Evolutionary conservation across 2,113 vertebrate species (phyloP).

Genomic region (Brienomyrus longianalis): DNA sequence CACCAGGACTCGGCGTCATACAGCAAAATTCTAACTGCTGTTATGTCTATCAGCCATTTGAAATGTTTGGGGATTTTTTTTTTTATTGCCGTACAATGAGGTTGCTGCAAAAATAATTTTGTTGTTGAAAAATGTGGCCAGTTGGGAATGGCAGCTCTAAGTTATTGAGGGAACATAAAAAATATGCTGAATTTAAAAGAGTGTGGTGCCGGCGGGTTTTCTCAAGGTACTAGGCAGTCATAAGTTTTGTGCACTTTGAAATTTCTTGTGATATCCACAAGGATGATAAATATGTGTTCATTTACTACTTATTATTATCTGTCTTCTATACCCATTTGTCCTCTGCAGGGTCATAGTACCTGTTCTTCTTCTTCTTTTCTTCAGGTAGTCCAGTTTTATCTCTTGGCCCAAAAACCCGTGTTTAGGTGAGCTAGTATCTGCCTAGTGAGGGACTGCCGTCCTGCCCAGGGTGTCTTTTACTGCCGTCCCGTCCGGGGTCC

Average conservation of each 20-base stretch:
- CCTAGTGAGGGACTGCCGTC: background rate
- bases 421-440: background rate
- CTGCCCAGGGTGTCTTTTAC: no score
- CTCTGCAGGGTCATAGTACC: background rate
- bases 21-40: background rate
- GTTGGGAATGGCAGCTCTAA: background rate
- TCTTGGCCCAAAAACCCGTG: background rate
- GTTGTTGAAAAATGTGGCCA: background rate
- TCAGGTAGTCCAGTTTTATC: background rate
- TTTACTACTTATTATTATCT: background rate
- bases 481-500: no score
- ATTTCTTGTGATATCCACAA: background rate
- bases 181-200: background rate
- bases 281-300: background rate
- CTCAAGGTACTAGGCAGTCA: background rate
- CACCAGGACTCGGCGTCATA: background rate
- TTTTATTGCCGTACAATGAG: background rate
- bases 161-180: background rate
- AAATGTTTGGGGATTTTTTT: background rate
- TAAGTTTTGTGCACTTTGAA: background rate
- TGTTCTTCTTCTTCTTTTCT: background rate
- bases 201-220: background rate
- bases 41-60: background rate
- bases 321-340: background rate
- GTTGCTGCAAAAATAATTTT: background rate